Conservation (phyloP, 2,113 vertebrate species). For the Equus przewalskii region DNA sequence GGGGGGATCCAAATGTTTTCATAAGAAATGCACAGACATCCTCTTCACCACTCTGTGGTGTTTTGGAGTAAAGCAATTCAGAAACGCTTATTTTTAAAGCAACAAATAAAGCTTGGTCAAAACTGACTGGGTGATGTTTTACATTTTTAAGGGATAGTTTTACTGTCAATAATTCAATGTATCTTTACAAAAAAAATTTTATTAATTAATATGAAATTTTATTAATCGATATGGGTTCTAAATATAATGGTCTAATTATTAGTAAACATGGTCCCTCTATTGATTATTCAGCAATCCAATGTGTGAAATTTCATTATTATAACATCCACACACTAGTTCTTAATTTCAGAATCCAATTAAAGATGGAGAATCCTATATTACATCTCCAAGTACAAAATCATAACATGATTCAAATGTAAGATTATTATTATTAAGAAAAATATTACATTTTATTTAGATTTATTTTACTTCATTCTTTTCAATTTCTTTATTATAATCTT, state of each 20-base stretch:
- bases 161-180: slow-evolving; percentile 46
- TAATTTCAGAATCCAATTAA: slow-evolving; percentile 39
- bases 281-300: slow-evolving; percentile 45
- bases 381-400: neutral
- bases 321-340: neutral
- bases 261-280: neutral
- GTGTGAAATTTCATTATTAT: slow-evolving; percentile 56
- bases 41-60: neutral
- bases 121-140: neutral
- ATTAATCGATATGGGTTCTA: slow-evolving; percentile 43
- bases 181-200: slow-evolving; percentile 35
- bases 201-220: slow-evolving; percentile 44
- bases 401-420: neutral
- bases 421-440: neutral
- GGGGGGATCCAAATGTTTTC: slow-evolving; percentile 67
- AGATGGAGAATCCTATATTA: slow-evolving; percentile 10
- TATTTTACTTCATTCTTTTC: neutral
- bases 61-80: slow-evolving; percentile 37
- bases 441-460: slow-evolving; percentile 33
- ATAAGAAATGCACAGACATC: slow-evolving; percentile 27
- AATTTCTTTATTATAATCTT: neutral
- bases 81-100: slow-evolving; percentile 57
- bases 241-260: slow-evolving; percentile 54
- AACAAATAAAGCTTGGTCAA: slow-evolving; percentile 26
- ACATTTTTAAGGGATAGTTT: slow-evolving; percentile 63